phyloP scores from a whole-genome alignment of 2,113 vertebrate genomes.

The Gasterosteus nipponicus region DNA sequence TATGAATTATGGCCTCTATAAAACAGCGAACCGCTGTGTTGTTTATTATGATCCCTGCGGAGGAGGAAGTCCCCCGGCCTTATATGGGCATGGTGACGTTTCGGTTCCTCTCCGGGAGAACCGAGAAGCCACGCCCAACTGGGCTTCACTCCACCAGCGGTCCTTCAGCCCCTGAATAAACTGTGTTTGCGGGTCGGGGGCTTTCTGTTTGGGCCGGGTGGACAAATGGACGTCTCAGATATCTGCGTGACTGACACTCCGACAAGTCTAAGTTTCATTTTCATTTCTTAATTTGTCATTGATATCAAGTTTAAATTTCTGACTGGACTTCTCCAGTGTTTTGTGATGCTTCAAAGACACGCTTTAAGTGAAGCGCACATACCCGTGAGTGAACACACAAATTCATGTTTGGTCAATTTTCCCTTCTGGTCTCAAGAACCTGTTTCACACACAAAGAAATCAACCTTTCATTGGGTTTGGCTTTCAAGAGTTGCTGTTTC shows the following conservation, averaged over 20 bases:
- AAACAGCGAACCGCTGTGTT: background rate
- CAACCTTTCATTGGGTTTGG: background rate
- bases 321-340: background rate
- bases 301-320: background rate
- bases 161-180: slow-evolving; percentile 54
- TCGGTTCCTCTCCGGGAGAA: slow-evolving; percentile 73
- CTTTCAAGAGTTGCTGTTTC: background rate
- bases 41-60: slow-evolving; percentile 36
- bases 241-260: background rate
- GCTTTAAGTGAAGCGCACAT: background rate
- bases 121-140: slow-evolving; percentile 72
- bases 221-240: background rate
- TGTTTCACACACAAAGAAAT: background rate
- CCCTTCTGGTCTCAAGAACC: slow-evolving; percentile 18
- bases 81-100: slow-evolving; percentile 78
- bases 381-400: slow-evolving; percentile 2
- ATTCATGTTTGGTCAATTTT: slow-evolving; percentile 14
- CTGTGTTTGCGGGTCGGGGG: slow-evolving; percentile 28
- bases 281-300: background rate
- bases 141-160: slow-evolving; percentile 62
- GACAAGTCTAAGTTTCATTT: background rate
- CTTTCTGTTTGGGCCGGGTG: slow-evolving; percentile 53
- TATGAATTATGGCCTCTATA: background rate
- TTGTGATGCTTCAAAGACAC: background rate
- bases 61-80: slow-evolving; percentile 78